Percentiles rank a stretch among this genome's conserved stretches.
These are phyloP conservation scores for Gobio occitaniae DNA, from an alignment of 2,797 vertebrate genomes.

Conservation along the genomic window DNA sequence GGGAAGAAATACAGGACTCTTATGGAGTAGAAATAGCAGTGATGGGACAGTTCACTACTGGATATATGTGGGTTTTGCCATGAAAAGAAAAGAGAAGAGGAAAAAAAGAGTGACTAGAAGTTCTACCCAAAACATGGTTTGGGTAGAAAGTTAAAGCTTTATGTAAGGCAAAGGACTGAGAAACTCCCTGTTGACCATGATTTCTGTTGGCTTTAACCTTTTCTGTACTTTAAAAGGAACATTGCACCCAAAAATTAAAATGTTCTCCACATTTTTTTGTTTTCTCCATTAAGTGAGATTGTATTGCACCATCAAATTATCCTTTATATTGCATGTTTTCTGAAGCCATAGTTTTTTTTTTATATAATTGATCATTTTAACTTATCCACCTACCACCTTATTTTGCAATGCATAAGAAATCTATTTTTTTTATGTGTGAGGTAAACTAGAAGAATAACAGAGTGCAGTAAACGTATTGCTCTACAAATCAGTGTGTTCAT, in stretches of 20 bases:
- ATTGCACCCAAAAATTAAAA: not conserved
- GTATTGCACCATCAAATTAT: not conserved
- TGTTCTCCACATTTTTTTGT: not conserved
- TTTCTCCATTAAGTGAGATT: not conserved
- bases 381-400: not conserved
- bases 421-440: not conserved
- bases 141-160: not conserved
- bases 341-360: not conserved
- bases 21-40: not conserved
- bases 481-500: not conserved
- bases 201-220: not conserved
- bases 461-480: not conserved
- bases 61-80: not conserved
- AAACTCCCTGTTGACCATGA: not conserved
- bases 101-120: not conserved
- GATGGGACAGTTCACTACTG: not conserved
- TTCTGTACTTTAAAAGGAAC: not conserved
- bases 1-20: not conserved
- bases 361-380: not conserved
- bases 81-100: not conserved
- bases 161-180: not conserved
- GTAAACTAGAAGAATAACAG: not conserved
- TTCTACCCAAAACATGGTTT: not conserved
- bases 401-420: not conserved
- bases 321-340: not conserved